Conservation (phyloP, 2,888 invertebrate genomes). For the Augochlorella aurata region DNA sequence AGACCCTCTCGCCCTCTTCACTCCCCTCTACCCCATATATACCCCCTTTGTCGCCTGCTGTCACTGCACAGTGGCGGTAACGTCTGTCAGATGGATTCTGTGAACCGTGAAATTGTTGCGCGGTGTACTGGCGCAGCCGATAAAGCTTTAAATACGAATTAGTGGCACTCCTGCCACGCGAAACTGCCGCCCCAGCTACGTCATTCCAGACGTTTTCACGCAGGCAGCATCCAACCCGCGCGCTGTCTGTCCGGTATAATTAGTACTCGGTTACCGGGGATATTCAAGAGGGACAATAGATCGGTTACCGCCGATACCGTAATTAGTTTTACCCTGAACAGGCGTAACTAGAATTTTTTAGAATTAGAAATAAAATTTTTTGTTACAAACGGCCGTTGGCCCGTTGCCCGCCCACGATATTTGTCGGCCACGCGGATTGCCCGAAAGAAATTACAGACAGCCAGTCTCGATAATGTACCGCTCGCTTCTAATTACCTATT, state of each 20-base stretch:
- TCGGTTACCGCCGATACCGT: constrained; percentile 39
- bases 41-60: neutral
- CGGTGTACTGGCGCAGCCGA: constrained; percentile 71
- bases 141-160: constrained; percentile 81
- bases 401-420: constrained; percentile 24
- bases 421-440: constrained; percentile 21
- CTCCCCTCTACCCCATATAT: neutral
- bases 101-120: constrained; percentile 79
- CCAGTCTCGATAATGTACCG: neutral
- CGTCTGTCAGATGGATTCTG: constrained; percentile 68
- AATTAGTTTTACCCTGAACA: constrained; percentile 48
- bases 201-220: constrained; percentile 47
- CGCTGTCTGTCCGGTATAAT: constrained; percentile 39
- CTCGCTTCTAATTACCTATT: neutral
- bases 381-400: constrained; percentile 29
- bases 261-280: constrained; percentile 42
- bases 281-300: constrained; percentile 22
- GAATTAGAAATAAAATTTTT: constrained; percentile 47
- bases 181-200: constrained; percentile 41
- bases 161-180: constrained; percentile 67
- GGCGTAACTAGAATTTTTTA: constrained; percentile 10
- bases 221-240: constrained; percentile 20
- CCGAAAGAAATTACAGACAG: constrained; percentile 9
- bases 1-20: neutral
- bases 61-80: neutral